Evolutionary conservation across 2,888 invertebrate species (phyloP).

Genomic region (Hedychridium roseum): DNA sequence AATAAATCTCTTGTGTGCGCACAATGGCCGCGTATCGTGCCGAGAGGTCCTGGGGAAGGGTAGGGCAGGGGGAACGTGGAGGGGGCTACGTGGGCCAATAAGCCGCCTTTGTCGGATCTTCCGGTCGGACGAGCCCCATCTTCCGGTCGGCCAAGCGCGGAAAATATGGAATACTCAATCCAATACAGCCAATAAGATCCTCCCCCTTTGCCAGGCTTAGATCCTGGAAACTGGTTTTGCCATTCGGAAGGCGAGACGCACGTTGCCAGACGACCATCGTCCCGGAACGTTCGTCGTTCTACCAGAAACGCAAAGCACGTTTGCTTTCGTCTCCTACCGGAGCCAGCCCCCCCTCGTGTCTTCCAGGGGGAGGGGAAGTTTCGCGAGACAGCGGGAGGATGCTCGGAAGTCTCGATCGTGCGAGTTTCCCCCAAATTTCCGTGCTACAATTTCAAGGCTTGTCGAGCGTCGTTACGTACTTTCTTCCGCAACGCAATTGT

Average conservation of each 20-base stretch:
- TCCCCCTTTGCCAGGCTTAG: constrained; percentile 1
- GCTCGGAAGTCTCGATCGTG: neutral
- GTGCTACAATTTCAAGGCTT: no score
- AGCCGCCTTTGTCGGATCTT: constrained; percentile 59
- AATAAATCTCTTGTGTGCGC: constrained; percentile 30
- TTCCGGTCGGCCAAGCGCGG: constrained; percentile 51
- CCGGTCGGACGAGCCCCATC: constrained; percentile 49
- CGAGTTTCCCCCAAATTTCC: no score
- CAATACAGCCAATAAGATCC: constrained; percentile 48
- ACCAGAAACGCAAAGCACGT: no score
- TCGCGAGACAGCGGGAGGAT: neutral
- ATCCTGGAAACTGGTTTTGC: no score
- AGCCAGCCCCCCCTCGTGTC: neutral
- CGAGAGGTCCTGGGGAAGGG: constrained; percentile 41
- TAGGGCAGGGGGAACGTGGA: constrained; percentile 38
- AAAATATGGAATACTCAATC: constrained; percentile 59
- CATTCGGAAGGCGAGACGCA: no score
- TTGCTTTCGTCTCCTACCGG: no score
- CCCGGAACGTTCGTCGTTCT: no score
- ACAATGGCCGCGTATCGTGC: constrained; percentile 15
- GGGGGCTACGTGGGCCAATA: constrained; percentile 55
- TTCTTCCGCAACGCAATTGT: no score
- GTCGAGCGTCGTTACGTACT: no score
- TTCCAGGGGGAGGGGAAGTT: neutral
- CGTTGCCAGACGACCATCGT: no score